Percentiles rank a stretch among this genome's conserved stretches.
These are phyloP conservation scores for Nansenia antarctica DNA, from an alignment of 2,113 vertebrate genomes.

Conservation along the genomic window DNA sequence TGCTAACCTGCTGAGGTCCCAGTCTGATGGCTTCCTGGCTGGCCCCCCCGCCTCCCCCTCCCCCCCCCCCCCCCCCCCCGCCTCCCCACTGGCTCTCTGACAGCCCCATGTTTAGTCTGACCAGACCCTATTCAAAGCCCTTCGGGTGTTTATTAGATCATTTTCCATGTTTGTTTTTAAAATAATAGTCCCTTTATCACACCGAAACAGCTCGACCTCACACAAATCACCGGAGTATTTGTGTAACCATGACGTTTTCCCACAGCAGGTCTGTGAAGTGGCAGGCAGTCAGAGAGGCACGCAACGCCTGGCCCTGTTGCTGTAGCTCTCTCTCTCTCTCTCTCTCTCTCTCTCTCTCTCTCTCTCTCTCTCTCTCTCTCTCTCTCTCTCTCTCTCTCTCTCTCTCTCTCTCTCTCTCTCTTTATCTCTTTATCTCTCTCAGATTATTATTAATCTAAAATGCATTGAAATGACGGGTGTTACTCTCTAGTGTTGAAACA, in stretches of 20 bases:
- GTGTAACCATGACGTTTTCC: slow-evolving; percentile 44
- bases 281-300: background rate
- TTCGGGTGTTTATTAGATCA: slow-evolving; percentile 54
- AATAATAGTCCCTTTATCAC: slow-evolving; percentile 43
- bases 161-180: slow-evolving; percentile 53
- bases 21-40: background rate
- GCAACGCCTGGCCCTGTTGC: background rate
- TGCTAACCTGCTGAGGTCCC: background rate
- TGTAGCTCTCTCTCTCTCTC: background rate
- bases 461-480: no score
- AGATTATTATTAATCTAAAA: slow-evolving; percentile 39
- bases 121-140: slow-evolving; percentile 38
- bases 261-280: slow-evolving; percentile 40
- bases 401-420: slow-evolving; percentile 31
- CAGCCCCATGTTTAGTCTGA: slow-evolving; percentile 54
- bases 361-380: slow-evolving; percentile 27
- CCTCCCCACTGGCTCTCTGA: background rate
- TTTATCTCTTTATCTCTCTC: no score
- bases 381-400: no score
- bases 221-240: slow-evolving; percentile 43
- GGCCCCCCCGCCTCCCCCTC: background rate
- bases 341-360: no score
- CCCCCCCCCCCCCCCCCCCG: background rate
- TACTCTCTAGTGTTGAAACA: no score
- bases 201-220: slow-evolving; percentile 43